Evolutionary conservation across 2,888 invertebrate genomes (phyloP), one percentile per base, ranked within the genome.

Genomic region (Xestia rhomboidea): DNA sequence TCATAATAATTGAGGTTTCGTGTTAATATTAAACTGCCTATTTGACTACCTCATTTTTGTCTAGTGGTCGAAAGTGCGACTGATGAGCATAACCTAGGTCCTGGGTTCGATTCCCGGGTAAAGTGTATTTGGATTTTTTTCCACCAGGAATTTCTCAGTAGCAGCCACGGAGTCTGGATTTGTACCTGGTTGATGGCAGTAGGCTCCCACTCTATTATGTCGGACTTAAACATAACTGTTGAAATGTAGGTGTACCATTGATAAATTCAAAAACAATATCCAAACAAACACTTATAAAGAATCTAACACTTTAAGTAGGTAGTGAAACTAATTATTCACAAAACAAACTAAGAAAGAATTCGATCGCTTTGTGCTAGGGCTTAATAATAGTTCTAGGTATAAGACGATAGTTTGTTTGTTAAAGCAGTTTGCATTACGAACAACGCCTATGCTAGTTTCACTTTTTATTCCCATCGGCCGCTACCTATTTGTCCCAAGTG

Each of bases 381-480:
- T 24, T 24, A 24, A 15, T 49, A 49, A 72, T 34, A 68, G 4
- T 11, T 68, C 30, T 8, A 49, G 24, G 62, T 24, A 62, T 51
- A 70, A 77, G 41, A 67, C 8, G 34, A 73, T 70, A 66, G 44
- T 21, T 68, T 30, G 30, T 64, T 83, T 68, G 41, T 24, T 38
- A 18, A 24, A 54, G 2, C 27, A 77, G 38, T 79, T 66, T 18
- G 13, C 44, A 49, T 70, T 78, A 69, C 7, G 3, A 34, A 21
- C 34, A 77, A 38, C 18, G 18, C 41, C 13, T 63, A 13, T 38
- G 21, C 10, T 21, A 10, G 34, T 34, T 62, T 62, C 18, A 60
- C 11, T 7, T 15, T 60, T 60, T 60, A 60, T 60, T 57, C 13
- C 27, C 27, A 27, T 27, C 8, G 7, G 7, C 15, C 27, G 7